Evolutionary conservation across 2,888 invertebrate genomes (phyloP).

Genomic region (Agriopis aurantiaria): DNA sequence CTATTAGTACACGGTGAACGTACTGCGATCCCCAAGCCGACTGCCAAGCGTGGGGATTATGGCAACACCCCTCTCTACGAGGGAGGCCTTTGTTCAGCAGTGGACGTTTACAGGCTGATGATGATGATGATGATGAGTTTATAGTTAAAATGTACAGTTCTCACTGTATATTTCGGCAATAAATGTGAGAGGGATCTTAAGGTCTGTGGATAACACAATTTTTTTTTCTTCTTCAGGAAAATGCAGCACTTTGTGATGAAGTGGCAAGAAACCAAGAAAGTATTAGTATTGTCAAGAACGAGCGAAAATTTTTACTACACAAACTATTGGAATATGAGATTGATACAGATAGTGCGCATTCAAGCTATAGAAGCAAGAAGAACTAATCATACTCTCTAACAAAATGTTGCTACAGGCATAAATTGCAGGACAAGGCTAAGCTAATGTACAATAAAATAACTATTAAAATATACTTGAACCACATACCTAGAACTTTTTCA

Average conservation of each 20-base stretch:
- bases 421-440: not conserved
- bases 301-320: conserved; percentile 92
- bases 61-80: too few relatives aligned
- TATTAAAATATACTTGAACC: too few relatives aligned
- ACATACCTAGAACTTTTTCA: too few relatives aligned
- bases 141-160: too few relatives aligned
- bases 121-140: too few relatives aligned
- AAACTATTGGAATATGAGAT: conserved; percentile 90
- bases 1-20: too few relatives aligned
- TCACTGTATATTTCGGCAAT: not conserved
- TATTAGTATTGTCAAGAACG: conserved; percentile 92
- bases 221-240: conserved; percentile 87
- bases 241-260: conserved; percentile 95
- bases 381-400: not conserved
- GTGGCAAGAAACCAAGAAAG: conserved; percentile 94
- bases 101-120: too few relatives aligned
- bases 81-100: too few relatives aligned
- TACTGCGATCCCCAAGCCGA: too few relatives aligned
- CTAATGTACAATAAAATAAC: too few relatives aligned
- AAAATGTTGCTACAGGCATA: not conserved
- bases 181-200: too few relatives aligned
- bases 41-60: too few relatives aligned
- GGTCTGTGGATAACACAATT: not conserved
- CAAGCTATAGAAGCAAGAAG: conserved; percentile 54
- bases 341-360: conserved; percentile 67